Evolutionary conservation across 2,113 vertebrate genomes (phyloP), one percentile per base, ranked within the genome.

Genomic region (Bos indicus): DNA sequence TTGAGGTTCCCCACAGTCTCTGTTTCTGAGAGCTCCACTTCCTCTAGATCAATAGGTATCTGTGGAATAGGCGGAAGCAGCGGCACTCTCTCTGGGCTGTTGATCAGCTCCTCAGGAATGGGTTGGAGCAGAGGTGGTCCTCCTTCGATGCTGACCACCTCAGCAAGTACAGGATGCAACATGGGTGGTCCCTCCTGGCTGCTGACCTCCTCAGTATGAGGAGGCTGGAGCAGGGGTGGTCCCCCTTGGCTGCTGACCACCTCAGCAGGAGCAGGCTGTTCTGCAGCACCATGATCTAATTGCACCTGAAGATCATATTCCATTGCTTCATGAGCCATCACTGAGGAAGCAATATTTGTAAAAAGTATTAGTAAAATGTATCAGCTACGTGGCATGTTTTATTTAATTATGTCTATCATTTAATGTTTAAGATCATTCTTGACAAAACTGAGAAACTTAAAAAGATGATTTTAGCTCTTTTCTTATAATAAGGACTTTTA

Each of bases 241-340:
- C 0, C 46, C 5, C 40, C 0, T 0, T 33, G 93, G 57, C 84
- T 77, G 48, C 10, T 85, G 16, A 95, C 46, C 21, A 81, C 92
- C 33, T 97, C 98, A 0, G 8, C 2, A 28, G 91, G 16, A 90
- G 54, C 19, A 0, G 5, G 51, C 17, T 74, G 80, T 54, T 93
- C 94, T 2, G 84, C n/a, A 2, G 64, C 43, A 43, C 86, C 95
- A 36, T 11, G 81, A 40, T 93, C 93, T 46, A 85, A 85, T 3
- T 60, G 98, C 0, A 92, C 15, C 0, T 98, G 98, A 67, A 99
- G 87, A 91, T 99, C 99, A 60, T 99, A 98, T 83, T 99, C 99
- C 99, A 99, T 99, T 98, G 99, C 98, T 98, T 99, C 99, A 93
- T 99, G 96, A 91, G 98, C 98, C 99, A 99, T 99, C 94, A 92